Percentiles rank a stretch among this genome's conserved stretches.
Evolutionary conservation across 2,797 vertebrate species (phyloP).

Genomic region (Acanthurus leucopareius): DNA sequence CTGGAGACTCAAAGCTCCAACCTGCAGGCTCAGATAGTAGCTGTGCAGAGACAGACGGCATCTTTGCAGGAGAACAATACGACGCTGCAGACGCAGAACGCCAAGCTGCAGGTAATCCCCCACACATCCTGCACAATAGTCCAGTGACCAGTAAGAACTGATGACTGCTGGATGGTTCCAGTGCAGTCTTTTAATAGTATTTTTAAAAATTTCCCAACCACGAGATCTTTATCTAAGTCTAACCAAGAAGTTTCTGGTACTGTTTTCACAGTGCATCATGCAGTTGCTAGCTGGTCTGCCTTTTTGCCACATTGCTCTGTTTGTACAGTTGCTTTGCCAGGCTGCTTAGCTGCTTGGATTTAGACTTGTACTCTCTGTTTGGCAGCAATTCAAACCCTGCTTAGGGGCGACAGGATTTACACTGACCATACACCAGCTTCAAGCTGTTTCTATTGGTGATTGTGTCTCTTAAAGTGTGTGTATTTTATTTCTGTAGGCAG

Average conservation of each 20-base stretch:
- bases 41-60: constrained; percentile 94
- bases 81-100: constrained; percentile 95
- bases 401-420: constrained; percentile 61
- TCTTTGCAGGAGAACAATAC: constrained; percentile 97
- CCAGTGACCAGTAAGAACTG: too few species aligned
- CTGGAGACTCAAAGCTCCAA: constrained; percentile 96
- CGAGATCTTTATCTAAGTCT: too few species aligned
- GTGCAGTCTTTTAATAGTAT: background rate
- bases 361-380: constrained; percentile 56
- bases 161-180: background rate
- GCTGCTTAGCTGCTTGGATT: constrained; percentile 60
- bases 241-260: too few species aligned
- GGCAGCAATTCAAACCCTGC: constrained; percentile 65
- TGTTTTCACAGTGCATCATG: background rate
- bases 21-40: constrained; percentile 97
- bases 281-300: too few species aligned
- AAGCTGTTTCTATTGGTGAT: constrained; percentile 17
- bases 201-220: too few species aligned
- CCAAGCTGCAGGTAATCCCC: constrained; percentile 93
- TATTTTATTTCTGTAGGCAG: background rate
- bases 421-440: constrained; percentile 39
- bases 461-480: constrained; percentile 7
- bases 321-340: constrained; percentile 25
- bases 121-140: background rate
- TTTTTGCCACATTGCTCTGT: constrained; percentile 2